Conservation (phyloP, 2,797 vertebrate species). For the Poecile montanus region DNA sequence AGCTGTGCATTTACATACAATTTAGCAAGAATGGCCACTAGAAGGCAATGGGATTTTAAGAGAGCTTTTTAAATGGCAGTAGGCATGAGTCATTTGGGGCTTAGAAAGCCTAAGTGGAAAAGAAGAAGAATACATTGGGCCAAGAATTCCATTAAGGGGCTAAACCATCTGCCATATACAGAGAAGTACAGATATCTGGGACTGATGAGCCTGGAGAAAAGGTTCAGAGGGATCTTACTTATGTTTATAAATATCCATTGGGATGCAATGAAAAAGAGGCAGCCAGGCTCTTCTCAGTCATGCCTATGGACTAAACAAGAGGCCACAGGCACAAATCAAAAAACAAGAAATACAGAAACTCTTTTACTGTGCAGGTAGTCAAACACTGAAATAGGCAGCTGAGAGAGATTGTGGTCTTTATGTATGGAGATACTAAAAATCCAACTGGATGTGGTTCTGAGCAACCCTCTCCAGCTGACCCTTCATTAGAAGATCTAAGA, state of each 20-base stretch:
- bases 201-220: neutral
- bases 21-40: neutral
- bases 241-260: neutral
- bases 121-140: neutral
- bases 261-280: neutral
- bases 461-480: neutral
- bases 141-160: neutral
- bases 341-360: neutral
- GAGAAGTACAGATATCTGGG: neutral
- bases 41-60: neutral
- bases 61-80: neutral
- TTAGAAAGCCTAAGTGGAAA: neutral
- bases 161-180: neutral
- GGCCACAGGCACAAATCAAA: neutral
- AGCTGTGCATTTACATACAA: neutral
- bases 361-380: neutral
- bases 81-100: neutral
- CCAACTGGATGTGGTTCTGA: neutral
- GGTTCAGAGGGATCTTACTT: neutral
- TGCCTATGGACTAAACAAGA: neutral
- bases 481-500: neutral
- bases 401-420: neutral
- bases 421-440: neutral
- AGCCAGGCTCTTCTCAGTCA: neutral
- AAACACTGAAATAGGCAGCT: neutral